phyloP scores from a whole-genome alignment of 2,113 vertebrate genomes.

The Salminus brasiliensis region DNA sequence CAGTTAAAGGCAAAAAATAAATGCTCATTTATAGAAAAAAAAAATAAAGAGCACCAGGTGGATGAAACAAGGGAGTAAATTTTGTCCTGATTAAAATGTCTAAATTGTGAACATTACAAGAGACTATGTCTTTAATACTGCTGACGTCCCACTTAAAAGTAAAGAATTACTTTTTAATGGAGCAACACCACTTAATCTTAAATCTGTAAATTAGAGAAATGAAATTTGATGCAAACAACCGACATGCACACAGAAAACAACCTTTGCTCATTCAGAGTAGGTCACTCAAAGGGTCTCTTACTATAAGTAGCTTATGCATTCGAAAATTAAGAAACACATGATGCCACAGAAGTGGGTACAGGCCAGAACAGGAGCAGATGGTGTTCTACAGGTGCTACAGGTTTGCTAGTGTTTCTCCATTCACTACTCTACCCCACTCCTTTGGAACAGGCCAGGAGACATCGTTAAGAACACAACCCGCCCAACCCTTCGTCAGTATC shows the following conservation, averaged over 20 bases:
- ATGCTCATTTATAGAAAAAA: slow-evolving; percentile 26
- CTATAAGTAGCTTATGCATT: slow-evolving; percentile 16
- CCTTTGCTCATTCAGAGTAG: not conserved
- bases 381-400: slow-evolving; percentile 47
- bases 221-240: not conserved
- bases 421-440: slow-evolving; percentile 47
- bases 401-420: slow-evolving; percentile 55
- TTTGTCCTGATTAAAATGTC: not conserved
- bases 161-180: not conserved
- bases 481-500: slow-evolving; percentile 6
- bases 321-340: not conserved
- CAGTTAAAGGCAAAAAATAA: slow-evolving; percentile 47
- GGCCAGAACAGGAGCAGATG: slow-evolving; percentile 28
- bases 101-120: not conserved
- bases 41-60: not conserved
- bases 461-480: slow-evolving; percentile 5
- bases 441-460: not conserved
- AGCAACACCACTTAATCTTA: not conserved
- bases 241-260: not conserved
- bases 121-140: not conserved
- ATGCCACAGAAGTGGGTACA: slow-evolving; percentile 27
- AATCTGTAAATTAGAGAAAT: not conserved
- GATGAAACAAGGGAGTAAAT: not conserved
- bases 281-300: not conserved
- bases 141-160: not conserved